Evolutionary conservation across 2,113 vertebrate genomes (phyloP).

Genomic region (Salvator merianae): DNA sequence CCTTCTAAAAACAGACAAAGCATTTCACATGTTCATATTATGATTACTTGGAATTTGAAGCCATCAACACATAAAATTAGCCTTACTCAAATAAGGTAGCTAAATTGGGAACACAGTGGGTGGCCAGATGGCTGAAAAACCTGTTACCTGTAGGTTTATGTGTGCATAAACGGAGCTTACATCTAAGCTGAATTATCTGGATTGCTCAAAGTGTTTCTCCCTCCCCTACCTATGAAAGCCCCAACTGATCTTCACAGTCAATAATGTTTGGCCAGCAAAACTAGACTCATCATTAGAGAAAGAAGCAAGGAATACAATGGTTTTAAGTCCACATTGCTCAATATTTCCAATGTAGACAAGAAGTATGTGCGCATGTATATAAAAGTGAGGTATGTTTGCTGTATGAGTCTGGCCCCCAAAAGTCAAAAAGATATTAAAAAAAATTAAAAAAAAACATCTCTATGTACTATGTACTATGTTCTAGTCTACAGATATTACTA

Average conservation of each 20-base stretch:
- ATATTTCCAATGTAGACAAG: not conserved
- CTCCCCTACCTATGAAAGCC: not conserved
- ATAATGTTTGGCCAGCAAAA: not conserved
- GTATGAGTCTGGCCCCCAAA: not conserved
- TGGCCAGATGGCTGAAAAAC: conserved; percentile 3
- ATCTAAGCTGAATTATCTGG: not conserved
- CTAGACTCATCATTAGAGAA: not conserved
- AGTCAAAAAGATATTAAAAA: not conserved
- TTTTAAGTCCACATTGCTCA: not conserved
- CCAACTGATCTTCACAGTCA: not conserved
- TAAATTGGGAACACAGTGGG: not conserved
- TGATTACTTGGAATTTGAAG: not conserved
- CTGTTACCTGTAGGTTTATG: not conserved
- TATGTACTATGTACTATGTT: not conserved
- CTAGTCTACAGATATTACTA: not conserved
- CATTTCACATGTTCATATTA: not conserved
- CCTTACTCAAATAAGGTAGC: not conserved
- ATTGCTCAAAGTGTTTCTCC: not conserved
- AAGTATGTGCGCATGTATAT: not conserved
- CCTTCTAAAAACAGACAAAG: not conserved
- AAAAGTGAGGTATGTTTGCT: not conserved
- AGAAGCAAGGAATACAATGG: not conserved
- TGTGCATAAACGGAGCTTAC: not conserved
- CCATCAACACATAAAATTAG: not conserved
- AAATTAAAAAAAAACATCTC: too few relatives aligned